Base-by-base conservation (phyloP, 64 coral and sea anemone species). In the Cladopsammia gracilis region DNA sequence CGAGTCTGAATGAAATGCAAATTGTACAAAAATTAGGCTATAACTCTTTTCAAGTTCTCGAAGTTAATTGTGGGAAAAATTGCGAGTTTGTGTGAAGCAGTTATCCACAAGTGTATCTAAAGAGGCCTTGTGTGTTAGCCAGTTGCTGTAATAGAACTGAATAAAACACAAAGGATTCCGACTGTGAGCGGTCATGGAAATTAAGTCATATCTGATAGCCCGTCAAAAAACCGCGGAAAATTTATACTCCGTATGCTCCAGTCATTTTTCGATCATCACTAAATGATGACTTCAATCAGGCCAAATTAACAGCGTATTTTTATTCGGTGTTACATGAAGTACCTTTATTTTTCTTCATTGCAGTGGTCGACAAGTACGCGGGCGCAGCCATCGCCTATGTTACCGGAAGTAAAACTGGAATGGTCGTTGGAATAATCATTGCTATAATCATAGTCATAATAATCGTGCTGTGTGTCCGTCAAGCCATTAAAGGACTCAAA, bases 401-500 rank as follows among this genome's bases (percentile, higher is more conserved):
- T 16, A 93, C 91, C 0, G 91, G 91, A 44, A 93, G 91, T 66
- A 87, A 61, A 19, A 77, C 82, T 67, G 91, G 91, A 15, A 86
- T 93, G 80, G 49, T 86, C 61, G 91, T 97, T 24, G 92, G 52
- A 7, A 78, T 97, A 0, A 34, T 97, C 23, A 49, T 97, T 11
- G 46, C 90, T 2, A 52, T 97, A 5, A 48, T 97, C 10, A 57
- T 97, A 6, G 68, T 97, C 45, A 26, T 92, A 62, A 79, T 81
- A 46, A 15, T 97, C 12, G 88, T 89, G 3, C 65, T 81, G 14
- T 72, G 93, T 18, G 68, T 94, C 25, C 81, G 87, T 11, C 57
- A 77, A 25, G 82, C 85, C 10, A 0, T 87, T 14, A 87, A 87
- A 50, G 92, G 96, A 16, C 69, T 97, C 20, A 50, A 86, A 25